Conservation (phyloP, 1,140 invertebrate species). For the Diprion similis region DNA sequence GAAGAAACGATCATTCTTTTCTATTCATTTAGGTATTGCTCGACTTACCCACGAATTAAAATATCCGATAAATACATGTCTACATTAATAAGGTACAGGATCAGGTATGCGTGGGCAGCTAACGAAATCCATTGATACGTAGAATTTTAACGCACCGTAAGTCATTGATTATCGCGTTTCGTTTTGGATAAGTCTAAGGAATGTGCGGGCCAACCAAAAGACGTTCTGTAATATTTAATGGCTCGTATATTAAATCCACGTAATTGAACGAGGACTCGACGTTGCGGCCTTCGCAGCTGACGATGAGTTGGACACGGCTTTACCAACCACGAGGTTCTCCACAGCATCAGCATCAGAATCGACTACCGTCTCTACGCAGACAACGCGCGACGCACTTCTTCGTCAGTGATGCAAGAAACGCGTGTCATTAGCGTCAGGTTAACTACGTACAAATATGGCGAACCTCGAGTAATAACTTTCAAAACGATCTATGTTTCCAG, state of each 20-base stretch:
- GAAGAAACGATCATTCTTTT: no score
- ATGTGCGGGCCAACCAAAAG: slow-evolving; percentile 2
- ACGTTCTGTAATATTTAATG: slow-evolving; percentile 18
- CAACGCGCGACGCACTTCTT: no score
- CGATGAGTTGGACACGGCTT: background rate
- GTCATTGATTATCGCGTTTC: no score
- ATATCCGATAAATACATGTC: no score
- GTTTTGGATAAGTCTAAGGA: background rate
- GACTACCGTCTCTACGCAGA: background rate
- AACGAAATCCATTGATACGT: no score
- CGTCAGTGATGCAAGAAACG: background rate
- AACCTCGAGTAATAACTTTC: background rate
- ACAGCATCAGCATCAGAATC: background rate
- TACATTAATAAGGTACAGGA: no score
- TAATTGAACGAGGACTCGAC: slow-evolving; percentile 20
- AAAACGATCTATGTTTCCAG: background rate
- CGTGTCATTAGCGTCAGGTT: background rate
- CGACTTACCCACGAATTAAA: no score
- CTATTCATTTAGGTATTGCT: no score
- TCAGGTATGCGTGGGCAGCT: no score
- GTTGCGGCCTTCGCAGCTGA: background rate
- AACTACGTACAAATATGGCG: background rate
- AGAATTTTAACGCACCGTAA: no score
- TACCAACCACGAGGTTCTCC: background rate
- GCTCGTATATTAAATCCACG: slow-evolving; percentile 28